Conservation (phyloP, 2,888 invertebrate species). For the Salticus scenicus region DNA sequence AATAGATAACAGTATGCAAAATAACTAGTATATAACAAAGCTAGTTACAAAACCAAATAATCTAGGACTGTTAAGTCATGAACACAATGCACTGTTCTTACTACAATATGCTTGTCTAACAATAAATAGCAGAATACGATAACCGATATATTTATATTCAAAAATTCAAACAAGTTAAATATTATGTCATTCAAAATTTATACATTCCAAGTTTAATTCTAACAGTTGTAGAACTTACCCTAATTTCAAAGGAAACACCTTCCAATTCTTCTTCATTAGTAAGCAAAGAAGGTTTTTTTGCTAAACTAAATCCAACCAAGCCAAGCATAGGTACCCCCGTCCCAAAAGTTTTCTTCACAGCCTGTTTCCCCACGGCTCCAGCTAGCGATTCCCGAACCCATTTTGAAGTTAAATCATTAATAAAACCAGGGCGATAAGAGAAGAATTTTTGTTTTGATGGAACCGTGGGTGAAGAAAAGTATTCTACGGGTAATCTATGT, state of each 20-base stretch:
- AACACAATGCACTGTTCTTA: too few relatives aligned
- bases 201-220: too few relatives aligned
- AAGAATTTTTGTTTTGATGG: slow-evolving; percentile 29
- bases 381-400: slow-evolving; percentile 55
- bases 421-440: slow-evolving; percentile 43
- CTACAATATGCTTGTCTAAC: too few relatives aligned
- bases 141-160: too few relatives aligned
- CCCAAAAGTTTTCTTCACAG: slow-evolving; percentile 20
- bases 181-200: too few relatives aligned
- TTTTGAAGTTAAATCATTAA: slow-evolving; percentile 51
- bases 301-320: slow-evolving; percentile 64
- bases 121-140: too few relatives aligned
- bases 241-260: slow-evolving; percentile 86
- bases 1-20: too few relatives aligned
- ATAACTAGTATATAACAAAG: too few relatives aligned
- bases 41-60: too few relatives aligned
- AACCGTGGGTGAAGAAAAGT: neutral
- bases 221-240: too few relatives aligned
- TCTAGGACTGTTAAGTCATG: too few relatives aligned
- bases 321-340: slow-evolving; percentile 56
- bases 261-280: slow-evolving; percentile 86
- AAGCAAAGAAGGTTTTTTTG: slow-evolving; percentile 77
- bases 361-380: slow-evolving; percentile 27
- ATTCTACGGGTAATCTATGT: slow-evolving; percentile 50
- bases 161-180: too few relatives aligned